Evolutionary conservation across 2,797 vertebrate species (phyloP).

Genomic region (Crenichthys baileyi): DNA sequence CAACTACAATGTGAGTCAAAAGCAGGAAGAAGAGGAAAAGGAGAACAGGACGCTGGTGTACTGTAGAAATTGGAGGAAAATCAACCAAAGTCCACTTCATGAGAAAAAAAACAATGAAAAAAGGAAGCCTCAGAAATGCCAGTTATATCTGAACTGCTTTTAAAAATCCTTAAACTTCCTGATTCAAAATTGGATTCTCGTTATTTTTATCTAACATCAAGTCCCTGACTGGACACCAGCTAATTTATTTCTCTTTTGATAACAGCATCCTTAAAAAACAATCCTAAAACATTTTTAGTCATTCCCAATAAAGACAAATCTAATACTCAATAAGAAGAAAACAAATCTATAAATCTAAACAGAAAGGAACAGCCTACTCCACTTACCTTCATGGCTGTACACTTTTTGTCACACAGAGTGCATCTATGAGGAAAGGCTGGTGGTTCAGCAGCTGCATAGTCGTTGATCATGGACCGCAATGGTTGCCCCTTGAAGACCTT

Average conservation of each 20-base stretch:
- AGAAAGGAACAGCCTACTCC: constrained; percentile 28
- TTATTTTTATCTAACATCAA: background rate
- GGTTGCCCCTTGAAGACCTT: constrained; percentile 79
- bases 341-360: background rate
- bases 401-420: constrained; percentile 95
- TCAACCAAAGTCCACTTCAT: background rate
- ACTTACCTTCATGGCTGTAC: constrained; percentile 94
- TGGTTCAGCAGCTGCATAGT: constrained; percentile 90
- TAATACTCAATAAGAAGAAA: background rate
- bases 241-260: background rate
- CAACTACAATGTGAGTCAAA: background rate
- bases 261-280: too few relatives aligned
- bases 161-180: background rate
- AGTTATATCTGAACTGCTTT: background rate
- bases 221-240: background rate
- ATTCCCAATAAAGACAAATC: background rate
- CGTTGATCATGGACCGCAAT: constrained; percentile 90
- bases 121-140: background rate
- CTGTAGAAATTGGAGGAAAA: background rate
- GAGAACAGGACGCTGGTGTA: background rate
- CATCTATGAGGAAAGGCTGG: constrained; percentile 95
- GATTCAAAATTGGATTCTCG: background rate
- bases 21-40: background rate
- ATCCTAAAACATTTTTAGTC: too few relatives aligned
- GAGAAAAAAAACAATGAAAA: background rate